phyloP scores from a whole-genome alignment of 2,113 vertebrate genomes.

The Bubo bubo region DNA sequence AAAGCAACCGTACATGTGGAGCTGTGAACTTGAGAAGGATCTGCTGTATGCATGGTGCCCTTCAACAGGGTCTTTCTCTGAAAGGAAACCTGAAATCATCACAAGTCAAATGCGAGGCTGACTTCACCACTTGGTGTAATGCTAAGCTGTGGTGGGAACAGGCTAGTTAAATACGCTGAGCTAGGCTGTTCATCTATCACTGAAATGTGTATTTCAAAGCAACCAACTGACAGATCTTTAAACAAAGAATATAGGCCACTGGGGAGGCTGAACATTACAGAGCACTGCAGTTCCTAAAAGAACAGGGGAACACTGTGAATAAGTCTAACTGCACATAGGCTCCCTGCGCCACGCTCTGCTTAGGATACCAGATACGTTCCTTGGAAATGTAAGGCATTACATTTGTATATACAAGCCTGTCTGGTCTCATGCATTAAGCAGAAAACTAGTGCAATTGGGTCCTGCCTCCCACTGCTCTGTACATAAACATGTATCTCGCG shows the following conservation, averaged over 20 bases:
- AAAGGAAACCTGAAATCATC: neutral
- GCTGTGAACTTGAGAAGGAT: neutral
- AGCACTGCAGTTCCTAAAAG: neutral
- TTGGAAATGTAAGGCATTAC: neutral
- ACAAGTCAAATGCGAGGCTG: neutral
- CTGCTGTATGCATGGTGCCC: neutral
- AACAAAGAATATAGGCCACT: neutral
- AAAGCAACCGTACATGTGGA: accelerated
- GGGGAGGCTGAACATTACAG: neutral
- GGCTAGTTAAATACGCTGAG: neutral
- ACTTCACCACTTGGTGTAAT: neutral
- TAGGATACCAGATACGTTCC: neutral
- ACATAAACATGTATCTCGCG: accelerated
- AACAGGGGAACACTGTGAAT: neutral
- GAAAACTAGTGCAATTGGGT: neutral
- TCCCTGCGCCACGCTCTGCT: neutral
- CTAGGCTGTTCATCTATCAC: neutral
- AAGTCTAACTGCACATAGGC: neutral
- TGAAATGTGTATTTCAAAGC: neutral
- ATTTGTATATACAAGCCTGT: neutral
- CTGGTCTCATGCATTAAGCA: neutral
- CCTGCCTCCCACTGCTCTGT: neutral
- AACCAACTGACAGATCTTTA: neutral
- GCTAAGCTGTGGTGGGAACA: neutral
- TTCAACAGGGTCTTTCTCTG: neutral